These are phyloP conservation scores for Dromococcyx pavoninus DNA, from an alignment of 2,797 vertebrate genomes.

Conservation along the genomic window DNA sequence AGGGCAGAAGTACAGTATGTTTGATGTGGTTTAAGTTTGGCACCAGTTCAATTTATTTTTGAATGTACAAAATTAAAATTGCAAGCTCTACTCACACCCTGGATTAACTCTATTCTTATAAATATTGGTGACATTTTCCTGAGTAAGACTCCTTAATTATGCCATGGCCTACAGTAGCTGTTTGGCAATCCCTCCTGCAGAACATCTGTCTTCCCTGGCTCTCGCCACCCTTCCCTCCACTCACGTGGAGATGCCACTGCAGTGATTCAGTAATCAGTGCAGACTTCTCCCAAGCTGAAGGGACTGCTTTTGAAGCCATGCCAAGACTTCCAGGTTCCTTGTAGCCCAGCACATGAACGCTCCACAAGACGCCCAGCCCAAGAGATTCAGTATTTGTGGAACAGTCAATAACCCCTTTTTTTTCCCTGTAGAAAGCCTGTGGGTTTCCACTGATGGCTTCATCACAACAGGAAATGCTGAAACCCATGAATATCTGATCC, in stretches of 20 bases:
- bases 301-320: not conserved
- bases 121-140: not conserved
- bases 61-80: not conserved
- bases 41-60: not conserved
- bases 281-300: not conserved
- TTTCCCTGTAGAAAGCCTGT: not conserved
- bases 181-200: not conserved
- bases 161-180: not conserved
- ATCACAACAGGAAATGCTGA: not conserved
- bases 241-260: not conserved
- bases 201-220: not conserved
- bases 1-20: not conserved
- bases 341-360: not conserved
- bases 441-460: not conserved
- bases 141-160: not conserved
- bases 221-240: not conserved
- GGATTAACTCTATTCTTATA: not conserved
- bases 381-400: not conserved
- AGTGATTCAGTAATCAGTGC: not conserved
- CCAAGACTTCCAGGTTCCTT: not conserved
- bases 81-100: not conserved
- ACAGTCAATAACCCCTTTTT: not conserved
- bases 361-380: not conserved
- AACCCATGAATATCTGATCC: not conserved
- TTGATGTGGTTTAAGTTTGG: not conserved